phyloP scores from a whole-genome alignment of 1,140 invertebrate species.

The Contarinia nasturtii region DNA sequence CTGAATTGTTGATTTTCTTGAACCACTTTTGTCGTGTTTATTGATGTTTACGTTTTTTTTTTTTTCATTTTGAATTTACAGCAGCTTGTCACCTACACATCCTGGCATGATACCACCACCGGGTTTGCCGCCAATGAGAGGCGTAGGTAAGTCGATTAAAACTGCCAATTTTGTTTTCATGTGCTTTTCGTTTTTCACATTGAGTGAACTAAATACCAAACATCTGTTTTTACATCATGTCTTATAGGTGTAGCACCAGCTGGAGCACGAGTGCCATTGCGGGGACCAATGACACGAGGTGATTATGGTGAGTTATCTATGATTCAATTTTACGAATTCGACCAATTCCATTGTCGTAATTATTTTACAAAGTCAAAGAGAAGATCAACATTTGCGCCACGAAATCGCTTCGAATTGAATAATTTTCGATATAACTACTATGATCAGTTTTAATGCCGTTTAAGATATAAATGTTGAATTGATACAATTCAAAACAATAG shows the following conservation, averaged over 20 bases:
- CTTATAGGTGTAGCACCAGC: conserved; percentile 33
- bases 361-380: background rate
- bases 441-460: no score
- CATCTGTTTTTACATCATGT: conserved; percentile 13
- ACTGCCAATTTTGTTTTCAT: conserved; percentile 22
- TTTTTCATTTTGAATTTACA: conserved; percentile 18
- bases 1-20: conserved; percentile 7
- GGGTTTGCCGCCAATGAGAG: conserved; percentile 15
- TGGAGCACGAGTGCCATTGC: conserved; percentile 42
- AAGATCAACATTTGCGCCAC: background rate
- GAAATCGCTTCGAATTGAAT: background rate
- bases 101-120: conserved; percentile 23
- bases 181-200: no score
- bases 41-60: background rate
- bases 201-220: no score
- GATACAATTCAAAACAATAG: no score
- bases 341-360: background rate
- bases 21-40: no score
- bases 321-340: background rate
- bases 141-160: conserved; percentile 5
- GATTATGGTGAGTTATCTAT: conserved; percentile 61
- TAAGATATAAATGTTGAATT: no score
- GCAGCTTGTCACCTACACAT: conserved; percentile 24
- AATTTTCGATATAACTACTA: background rate
- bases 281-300: conserved; percentile 58